A percentile compares a stretch with the other conserved stretches of the same genome.
phyloP scores from a whole-genome alignment of 1,140 invertebrate genomes.

The Sitophilus oryzae region DNA sequence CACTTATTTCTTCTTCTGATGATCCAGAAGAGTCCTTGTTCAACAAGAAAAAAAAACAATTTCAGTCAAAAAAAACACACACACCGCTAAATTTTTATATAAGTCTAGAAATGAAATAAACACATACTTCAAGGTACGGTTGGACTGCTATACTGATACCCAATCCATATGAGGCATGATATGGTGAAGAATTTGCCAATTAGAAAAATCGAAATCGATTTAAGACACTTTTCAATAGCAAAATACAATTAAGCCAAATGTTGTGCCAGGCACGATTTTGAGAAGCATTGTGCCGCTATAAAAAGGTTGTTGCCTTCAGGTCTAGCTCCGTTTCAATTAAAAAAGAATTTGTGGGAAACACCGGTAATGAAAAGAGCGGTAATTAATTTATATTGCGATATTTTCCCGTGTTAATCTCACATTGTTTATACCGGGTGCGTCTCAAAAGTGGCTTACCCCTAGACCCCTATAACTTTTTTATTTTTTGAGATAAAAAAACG shows the following conservation, averaged over 20 bases:
- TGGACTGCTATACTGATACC: not conserved
- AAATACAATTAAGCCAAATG: not conserved
- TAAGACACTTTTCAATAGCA: not conserved
- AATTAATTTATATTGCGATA: no score
- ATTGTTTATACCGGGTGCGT: no score
- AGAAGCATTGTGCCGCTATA: not conserved
- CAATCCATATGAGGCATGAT: not conserved
- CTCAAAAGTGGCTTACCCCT: no score
- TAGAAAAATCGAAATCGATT: constrained; percentile 1
- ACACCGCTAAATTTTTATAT: not conserved
- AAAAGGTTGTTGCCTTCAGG: not conserved
- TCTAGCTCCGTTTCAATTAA: not conserved
- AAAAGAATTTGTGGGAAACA: no score
- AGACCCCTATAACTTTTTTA: no score
- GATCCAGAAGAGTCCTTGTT: constrained; percentile 41
- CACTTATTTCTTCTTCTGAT: constrained; percentile 41
- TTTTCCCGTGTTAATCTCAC: no score
- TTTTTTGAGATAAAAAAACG: no score
- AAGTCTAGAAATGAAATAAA: not conserved
- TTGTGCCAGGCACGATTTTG: constrained; percentile 2
- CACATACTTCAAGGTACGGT: not conserved
- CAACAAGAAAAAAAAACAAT: constrained; percentile 32
- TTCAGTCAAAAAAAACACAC: not conserved
- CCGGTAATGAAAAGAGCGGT: no score
- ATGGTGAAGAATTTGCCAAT: not conserved